phyloP scores from a whole-genome alignment of 2,888 invertebrate genomes.

The Chloroclysta siterata region DNA sequence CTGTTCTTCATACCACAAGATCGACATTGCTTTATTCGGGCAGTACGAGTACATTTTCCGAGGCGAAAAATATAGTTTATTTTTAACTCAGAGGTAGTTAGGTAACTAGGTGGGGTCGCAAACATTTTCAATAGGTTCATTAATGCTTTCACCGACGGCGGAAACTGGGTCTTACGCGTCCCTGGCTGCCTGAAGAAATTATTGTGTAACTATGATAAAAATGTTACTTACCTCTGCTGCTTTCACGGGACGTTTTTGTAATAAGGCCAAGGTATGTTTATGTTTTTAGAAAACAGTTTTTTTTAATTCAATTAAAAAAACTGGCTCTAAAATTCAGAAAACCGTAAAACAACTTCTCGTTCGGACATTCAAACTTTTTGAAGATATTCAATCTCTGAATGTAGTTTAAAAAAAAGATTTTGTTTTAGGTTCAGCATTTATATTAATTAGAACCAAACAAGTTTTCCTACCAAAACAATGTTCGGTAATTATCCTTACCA shows the following conservation, averaged over 20 bases:
- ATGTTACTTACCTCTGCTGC: constrained; percentile 48
- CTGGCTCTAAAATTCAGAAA: neutral
- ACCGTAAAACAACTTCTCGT: too few species aligned
- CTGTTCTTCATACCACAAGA: neutral
- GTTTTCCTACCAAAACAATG: too few species aligned
- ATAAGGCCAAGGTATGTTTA: constrained; percentile 10
- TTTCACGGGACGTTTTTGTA: constrained; percentile 22
- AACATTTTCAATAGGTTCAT: constrained; percentile 67
- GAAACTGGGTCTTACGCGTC: constrained; percentile 55
- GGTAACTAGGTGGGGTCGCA: constrained; percentile 51
- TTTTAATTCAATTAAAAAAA: neutral
- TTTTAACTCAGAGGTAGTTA: constrained; percentile 42
- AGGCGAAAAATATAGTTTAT: constrained; percentile 43
- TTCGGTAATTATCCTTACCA: too few species aligned
- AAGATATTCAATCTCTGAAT: too few species aligned
- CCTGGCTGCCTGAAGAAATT: constrained; percentile 45
- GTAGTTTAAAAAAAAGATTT: too few species aligned
- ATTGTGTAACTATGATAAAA: constrained; percentile 50
- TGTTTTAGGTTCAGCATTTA: too few species aligned
- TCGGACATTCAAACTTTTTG: too few species aligned
- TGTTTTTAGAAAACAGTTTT: neutral
- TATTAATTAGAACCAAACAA: too few species aligned
- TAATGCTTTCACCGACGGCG: constrained; percentile 54
- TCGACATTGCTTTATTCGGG: constrained; percentile 6
- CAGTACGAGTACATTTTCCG: constrained; percentile 25